Percentiles rank a stretch among this genome's conserved stretches.
Conservation (phyloP, 2,113 vertebrate genomes). For the Ancistrus triradiatus region DNA sequence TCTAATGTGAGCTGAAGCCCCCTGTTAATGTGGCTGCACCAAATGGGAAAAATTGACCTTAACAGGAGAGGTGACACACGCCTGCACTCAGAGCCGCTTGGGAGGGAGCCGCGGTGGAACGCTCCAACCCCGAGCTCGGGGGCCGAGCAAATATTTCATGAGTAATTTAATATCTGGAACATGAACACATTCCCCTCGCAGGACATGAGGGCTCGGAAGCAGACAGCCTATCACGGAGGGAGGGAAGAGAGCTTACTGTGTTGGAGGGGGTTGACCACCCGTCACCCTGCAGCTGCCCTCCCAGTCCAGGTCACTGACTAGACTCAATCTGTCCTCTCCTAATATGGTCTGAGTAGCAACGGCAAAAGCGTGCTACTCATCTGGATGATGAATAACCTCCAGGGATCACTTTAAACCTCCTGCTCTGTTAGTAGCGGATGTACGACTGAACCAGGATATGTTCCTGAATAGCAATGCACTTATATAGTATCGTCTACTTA, state of each 20-base stretch:
- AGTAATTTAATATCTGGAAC: slow-evolving; percentile 80
- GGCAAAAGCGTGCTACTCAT: background rate
- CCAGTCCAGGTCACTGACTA: slow-evolving; percentile 28
- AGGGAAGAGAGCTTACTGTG: slow-evolving; percentile 4
- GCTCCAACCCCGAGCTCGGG: slow-evolving; percentile 57
- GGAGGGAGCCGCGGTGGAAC: slow-evolving; percentile 58
- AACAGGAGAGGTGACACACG: slow-evolving; percentile 60
- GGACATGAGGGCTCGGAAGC: slow-evolving; percentile 52
- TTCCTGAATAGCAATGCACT: no score
- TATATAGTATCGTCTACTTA: no score
- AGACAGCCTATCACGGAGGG: slow-evolving; percentile 52
- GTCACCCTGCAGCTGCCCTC: slow-evolving; percentile 25
- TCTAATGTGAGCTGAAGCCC: slow-evolving; percentile 59
- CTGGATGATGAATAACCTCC: slow-evolving; percentile 7
- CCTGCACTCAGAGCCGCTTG: slow-evolving; percentile 54
- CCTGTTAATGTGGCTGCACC: slow-evolving; percentile 57
- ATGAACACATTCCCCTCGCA: slow-evolving; percentile 56
- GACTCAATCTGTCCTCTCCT: slow-evolving; percentile 32
- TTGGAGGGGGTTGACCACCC: slow-evolving; percentile 25
- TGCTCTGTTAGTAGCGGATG: no score
- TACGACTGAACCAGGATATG: no score
- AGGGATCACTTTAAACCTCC: background rate
- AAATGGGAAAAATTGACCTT: slow-evolving; percentile 75
- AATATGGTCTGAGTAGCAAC: slow-evolving; percentile 15
- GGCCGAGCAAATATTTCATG: slow-evolving; percentile 73